A percentile compares a stretch with the other conserved stretches of the same genome.
Evolutionary conservation across 2,888 invertebrate genomes (phyloP).

Genomic region (Eristalinus sepulchralis): DNA sequence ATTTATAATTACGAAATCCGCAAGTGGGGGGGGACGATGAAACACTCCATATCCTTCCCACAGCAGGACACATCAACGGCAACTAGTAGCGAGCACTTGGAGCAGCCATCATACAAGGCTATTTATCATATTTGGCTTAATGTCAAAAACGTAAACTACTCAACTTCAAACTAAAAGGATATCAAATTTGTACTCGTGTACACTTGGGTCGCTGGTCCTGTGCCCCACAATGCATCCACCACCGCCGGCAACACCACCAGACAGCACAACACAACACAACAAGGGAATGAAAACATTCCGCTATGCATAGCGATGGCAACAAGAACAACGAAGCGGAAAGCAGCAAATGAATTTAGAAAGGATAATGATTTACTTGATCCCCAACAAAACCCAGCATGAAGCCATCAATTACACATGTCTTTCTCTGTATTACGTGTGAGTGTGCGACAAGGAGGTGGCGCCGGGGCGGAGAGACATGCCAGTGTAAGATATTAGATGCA

Average conservation of each 20-base stretch:
- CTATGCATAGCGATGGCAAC: not conserved
- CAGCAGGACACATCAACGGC: not conserved
- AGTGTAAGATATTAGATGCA: slow-evolving; percentile 48
- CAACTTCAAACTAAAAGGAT: slow-evolving; percentile 48
- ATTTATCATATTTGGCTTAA: slow-evolving; percentile 49
- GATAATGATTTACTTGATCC: slow-evolving; percentile 68
- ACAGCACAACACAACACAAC: slow-evolving; percentile 21
- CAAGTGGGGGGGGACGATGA: not conserved
- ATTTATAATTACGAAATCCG: not conserved
- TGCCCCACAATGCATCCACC: slow-evolving; percentile 13
- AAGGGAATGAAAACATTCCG: not conserved
- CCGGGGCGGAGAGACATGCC: not conserved
- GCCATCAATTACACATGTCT: slow-evolving; percentile 65
- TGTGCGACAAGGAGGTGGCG: not conserved
- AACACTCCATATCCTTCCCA: not conserved
- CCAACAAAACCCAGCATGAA: slow-evolving; percentile 43
- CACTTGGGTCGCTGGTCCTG: not conserved
- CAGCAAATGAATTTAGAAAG: slow-evolving; percentile 63
- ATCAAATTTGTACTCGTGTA: slow-evolving; percentile 29
- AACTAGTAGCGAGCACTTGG: slow-evolving; percentile 14
- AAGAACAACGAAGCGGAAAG: slow-evolving; percentile 8
- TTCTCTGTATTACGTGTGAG: slow-evolving; percentile 6
- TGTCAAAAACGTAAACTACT: slow-evolving; percentile 36
- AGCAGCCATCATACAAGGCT: slow-evolving; percentile 3
- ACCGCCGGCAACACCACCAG: not conserved